Conservation (phyloP, 2,888 invertebrate genomes). For the Sepioteuthis lessoniana region DNA sequence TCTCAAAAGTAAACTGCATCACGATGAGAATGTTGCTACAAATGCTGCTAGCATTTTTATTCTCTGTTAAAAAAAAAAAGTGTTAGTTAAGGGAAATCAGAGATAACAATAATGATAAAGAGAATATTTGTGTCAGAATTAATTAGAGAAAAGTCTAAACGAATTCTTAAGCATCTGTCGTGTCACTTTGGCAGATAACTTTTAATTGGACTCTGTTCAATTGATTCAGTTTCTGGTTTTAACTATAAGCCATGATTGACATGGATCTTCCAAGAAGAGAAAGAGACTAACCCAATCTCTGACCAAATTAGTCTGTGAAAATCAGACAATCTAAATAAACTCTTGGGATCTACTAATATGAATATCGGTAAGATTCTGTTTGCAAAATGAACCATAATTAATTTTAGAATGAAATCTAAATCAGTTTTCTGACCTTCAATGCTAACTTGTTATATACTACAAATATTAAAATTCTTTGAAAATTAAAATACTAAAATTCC, state of each 20-base stretch:
- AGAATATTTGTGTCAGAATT: constrained; percentile 4
- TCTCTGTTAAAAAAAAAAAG: neutral
- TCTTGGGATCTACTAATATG: neutral
- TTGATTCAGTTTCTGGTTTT: neutral
- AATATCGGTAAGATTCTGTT: too few relatives aligned
- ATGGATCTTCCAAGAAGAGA: too few relatives aligned
- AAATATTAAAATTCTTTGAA: too few relatives aligned
- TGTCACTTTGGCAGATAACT: neutral
- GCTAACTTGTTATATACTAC: too few relatives aligned
- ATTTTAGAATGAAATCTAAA: too few relatives aligned
- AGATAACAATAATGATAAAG: neutral
- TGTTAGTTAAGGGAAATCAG: neutral
- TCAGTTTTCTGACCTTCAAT: too few relatives aligned
- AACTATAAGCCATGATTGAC: too few relatives aligned
- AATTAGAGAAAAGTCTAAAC: neutral
- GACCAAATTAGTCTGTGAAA: neutral
- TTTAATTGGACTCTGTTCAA: neutral
- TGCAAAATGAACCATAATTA: too few relatives aligned
- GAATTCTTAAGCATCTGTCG: neutral
- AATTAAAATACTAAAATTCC: too few relatives aligned
- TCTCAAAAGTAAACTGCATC: neutral
- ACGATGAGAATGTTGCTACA: neutral
- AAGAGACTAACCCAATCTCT: neutral
- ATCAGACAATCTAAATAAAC: neutral
- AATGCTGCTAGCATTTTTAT: neutral